phyloP scores from a whole-genome alignment of 2,888 invertebrate species.

The Philonicus albiceps region DNA sequence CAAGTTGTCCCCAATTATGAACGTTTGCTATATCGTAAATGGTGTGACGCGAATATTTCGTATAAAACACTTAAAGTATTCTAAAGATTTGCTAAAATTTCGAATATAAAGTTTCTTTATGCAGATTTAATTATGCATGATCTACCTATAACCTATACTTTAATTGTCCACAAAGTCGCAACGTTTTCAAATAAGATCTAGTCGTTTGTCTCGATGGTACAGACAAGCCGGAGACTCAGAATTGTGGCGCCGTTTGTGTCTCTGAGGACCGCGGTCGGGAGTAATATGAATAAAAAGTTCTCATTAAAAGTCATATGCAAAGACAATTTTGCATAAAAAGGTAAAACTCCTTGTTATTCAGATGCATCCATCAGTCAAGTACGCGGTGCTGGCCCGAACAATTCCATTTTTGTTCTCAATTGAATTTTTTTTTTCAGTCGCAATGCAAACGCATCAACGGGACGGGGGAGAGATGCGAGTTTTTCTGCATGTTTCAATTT shows the following conservation, averaged over 20 bases:
- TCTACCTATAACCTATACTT: neutral
- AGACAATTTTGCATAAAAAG: conserved; percentile 32
- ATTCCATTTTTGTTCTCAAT: conserved; percentile 24
- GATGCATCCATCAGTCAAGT: conserved; percentile 37
- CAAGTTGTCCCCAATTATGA: too few species aligned
- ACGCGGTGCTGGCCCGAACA: neutral
- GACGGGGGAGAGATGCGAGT: neutral
- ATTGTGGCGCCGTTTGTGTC: neutral
- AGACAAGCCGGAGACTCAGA: neutral
- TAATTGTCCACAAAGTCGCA: neutral
- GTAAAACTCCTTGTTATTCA: conserved; percentile 28
- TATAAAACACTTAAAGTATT: too few species aligned
- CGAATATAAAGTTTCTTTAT: neutral
- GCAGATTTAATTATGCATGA: neutral
- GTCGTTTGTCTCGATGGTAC: neutral
- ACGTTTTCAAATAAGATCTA: neutral
- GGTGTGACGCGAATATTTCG: too few species aligned
- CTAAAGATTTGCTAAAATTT: neutral
- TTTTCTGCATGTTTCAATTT: conserved; percentile 30
- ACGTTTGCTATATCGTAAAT: too few species aligned
- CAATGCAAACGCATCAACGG: neutral
- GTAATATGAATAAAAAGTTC: conserved; percentile 25
- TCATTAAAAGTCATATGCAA: conserved; percentile 41
- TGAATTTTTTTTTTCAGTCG: conserved; percentile 10
- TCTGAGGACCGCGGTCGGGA: neutral